Evolutionary conservation across 30 jellyfish, hydroid and myxozoan species (phyloP).

Genomic region (Clytia hemisphaerica): DNA sequence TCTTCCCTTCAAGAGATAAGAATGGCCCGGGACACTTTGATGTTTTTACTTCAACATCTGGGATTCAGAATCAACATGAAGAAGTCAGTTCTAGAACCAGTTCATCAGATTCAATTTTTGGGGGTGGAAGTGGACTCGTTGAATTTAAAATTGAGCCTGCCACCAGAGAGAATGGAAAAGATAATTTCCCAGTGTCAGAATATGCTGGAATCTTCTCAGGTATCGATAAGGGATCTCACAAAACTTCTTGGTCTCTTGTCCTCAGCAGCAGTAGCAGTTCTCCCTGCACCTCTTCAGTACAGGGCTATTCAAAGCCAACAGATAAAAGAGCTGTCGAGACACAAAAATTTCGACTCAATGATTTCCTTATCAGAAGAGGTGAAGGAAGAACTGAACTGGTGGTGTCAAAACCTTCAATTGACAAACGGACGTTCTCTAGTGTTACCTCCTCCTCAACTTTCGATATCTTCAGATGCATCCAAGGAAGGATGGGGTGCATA

Average conservation of each 20-base stretch:
- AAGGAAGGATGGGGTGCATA: background rate
- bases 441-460: background rate
- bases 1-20: too few species aligned
- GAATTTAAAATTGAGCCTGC: background rate
- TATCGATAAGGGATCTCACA: background rate
- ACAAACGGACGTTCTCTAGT: background rate
- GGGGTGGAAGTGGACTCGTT: background rate
- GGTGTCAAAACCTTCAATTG: background rate
- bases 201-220: background rate
- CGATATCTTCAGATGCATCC: slow-evolving; percentile 1
- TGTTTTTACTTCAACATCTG: too few species aligned
- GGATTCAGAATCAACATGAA: too few species aligned
- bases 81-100: too few species aligned
- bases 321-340: background rate
- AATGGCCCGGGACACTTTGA: too few species aligned
- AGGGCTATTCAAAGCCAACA: background rate
- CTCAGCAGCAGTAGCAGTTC: background rate
- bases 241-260: too few species aligned
- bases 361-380: background rate
- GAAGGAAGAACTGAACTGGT: background rate
- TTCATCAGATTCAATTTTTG: too few species aligned
- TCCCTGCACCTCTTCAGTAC: background rate
- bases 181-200: background rate
- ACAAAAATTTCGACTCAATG: background rate
- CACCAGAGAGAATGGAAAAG: background rate